Conservation (phyloP, 1,140 invertebrate genomes). For the Drosophila athabasca region DNA sequence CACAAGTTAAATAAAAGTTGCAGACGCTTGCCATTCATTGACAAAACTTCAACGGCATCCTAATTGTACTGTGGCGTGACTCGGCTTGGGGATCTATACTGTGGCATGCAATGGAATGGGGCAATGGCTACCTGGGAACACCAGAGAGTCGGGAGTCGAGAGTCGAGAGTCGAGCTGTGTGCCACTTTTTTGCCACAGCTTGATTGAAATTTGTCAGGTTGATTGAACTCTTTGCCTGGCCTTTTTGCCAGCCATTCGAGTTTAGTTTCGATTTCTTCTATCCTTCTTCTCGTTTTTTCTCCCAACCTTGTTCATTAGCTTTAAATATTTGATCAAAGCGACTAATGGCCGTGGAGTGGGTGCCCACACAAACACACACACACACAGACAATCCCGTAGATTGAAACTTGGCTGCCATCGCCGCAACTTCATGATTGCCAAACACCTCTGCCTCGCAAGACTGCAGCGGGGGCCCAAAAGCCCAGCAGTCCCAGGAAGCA, state of each 20-base stretch:
- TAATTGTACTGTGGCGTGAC: constrained; percentile 73
- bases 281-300: constrained; percentile 4
- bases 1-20: constrained; percentile 75
- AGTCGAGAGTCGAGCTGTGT: constrained; percentile 20
- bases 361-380: neutral
- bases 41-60: constrained; percentile 73
- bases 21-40: constrained; percentile 74
- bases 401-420: constrained; percentile 6
- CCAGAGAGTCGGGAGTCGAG: neutral
- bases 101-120: neutral
- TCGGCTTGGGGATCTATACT: constrained; percentile 8
- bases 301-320: constrained; percentile 71
- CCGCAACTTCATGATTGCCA: constrained; percentile 64
- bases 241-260: constrained; percentile 56
- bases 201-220: constrained; percentile 75
- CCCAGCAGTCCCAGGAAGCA: neutral
- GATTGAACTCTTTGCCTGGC: constrained; percentile 62
- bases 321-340: constrained; percentile 76
- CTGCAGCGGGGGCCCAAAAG: constrained; percentile 24
- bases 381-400: neutral
- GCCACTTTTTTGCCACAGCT: constrained; percentile 54
- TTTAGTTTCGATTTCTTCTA: constrained; percentile 30
- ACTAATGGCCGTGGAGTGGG: constrained; percentile 45
- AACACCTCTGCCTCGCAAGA: constrained; percentile 57
- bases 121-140: neutral